phyloP scores from a whole-genome alignment of 2,797 vertebrate genomes.

The Pseudotriccus pelzelni region DNA sequence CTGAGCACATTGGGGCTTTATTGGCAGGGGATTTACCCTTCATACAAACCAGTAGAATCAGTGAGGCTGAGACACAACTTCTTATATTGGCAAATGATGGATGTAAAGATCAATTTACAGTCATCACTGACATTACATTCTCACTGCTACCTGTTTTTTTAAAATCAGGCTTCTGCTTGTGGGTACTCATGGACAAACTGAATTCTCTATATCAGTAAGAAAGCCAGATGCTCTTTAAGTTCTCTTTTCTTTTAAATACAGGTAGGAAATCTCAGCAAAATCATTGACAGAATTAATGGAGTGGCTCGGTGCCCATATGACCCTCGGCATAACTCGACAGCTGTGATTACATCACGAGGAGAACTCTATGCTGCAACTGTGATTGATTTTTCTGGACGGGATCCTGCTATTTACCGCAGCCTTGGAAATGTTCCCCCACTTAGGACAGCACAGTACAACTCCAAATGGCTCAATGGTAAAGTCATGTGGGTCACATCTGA shows the following conservation, averaged over 20 bases:
- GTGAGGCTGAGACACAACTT: neutral
- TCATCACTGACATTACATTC: neutral
- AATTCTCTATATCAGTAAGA: neutral
- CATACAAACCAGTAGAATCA: neutral
- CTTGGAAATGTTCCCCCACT: slow-evolving; percentile 93
- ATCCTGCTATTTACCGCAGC: slow-evolving; percentile 98
- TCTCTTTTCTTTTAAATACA: slow-evolving; percentile 66
- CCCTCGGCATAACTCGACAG: slow-evolving; percentile 96
- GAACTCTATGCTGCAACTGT: slow-evolving; percentile 96
- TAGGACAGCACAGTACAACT: slow-evolving; percentile 97
- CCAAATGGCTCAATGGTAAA: slow-evolving; percentile 98
- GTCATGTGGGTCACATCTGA: neutral
- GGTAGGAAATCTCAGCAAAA: slow-evolving; percentile 93
- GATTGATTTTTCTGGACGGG: slow-evolving; percentile 97
- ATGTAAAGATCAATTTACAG: slow-evolving; percentile 18
- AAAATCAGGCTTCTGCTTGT: neutral
- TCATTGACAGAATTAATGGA: slow-evolving; percentile 92
- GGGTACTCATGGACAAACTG: neutral
- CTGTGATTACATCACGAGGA: slow-evolving; percentile 93
- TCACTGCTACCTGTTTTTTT: neutral
- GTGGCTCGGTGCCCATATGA: slow-evolving; percentile 96
- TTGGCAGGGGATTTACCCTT: neutral
- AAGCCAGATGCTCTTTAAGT: slow-evolving; percentile 2
- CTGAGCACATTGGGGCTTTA: neutral
- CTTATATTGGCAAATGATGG: neutral